Evolutionary conservation across 2,888 invertebrate genomes (phyloP).

Genomic region (Lithophane leautieri): DNA sequence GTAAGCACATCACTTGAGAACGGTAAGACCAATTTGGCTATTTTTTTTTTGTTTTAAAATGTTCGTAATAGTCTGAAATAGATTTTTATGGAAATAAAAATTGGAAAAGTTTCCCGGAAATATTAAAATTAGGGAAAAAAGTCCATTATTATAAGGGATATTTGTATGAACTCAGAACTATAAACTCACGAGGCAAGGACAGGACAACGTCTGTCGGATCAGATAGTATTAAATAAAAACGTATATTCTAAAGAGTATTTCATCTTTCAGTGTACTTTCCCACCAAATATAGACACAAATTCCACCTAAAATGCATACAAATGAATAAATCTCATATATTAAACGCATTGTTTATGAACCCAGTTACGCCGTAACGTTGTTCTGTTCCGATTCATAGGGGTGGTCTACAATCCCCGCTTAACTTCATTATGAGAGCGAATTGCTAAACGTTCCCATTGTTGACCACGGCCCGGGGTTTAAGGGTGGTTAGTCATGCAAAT

Average conservation of each 20-base stretch:
- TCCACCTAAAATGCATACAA: constrained; percentile 40
- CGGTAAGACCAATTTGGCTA: fast-evolving
- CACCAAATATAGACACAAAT: neutral
- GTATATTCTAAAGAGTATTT: neutral
- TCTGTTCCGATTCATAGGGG: constrained; percentile 77
- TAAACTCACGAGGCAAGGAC: neutral
- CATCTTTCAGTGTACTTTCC: neutral
- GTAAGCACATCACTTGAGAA: neutral
- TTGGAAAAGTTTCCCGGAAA: neutral
- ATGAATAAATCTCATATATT: constrained; percentile 48
- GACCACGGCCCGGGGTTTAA: constrained; percentile 79
- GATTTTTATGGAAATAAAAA: neutral
- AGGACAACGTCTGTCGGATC: neutral
- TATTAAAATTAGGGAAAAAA: neutral
- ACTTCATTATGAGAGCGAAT: constrained; percentile 88
- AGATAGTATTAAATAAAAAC: neutral
- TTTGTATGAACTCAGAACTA: neutral
- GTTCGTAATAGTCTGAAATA: neutral
- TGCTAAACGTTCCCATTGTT: constrained; percentile 88
- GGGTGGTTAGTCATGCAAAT: constrained; percentile 87
- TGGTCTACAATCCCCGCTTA: constrained; percentile 85
- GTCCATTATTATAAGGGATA: neutral
- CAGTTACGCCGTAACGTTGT: constrained; percentile 69
- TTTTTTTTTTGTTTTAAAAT: neutral
- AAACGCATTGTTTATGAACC: constrained; percentile 68